These are phyloP conservation scores for Anolis sagrei DNA, from an alignment of 2,113 vertebrate genomes.

Conservation along the genomic window DNA sequence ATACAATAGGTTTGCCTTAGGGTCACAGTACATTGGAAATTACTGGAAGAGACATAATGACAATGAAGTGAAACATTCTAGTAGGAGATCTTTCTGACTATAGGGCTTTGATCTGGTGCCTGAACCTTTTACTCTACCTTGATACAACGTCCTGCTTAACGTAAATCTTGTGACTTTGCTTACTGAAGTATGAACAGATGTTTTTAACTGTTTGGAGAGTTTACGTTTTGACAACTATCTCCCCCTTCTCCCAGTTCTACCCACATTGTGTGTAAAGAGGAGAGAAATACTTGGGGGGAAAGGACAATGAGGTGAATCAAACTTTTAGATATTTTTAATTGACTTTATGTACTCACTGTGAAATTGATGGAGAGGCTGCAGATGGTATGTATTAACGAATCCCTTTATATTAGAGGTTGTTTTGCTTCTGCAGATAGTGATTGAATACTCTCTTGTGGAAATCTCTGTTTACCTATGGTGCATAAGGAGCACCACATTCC, in stretches of 20 bases:
- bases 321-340: slow-evolving; percentile 76
- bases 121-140: slow-evolving; percentile 14
- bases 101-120: not conserved
- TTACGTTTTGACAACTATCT: slow-evolving; percentile 53
- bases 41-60: no score
- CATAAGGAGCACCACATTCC: slow-evolving; percentile 62
- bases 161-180: slow-evolving; percentile 38
- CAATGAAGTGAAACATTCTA: not conserved
- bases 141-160: slow-evolving; percentile 28
- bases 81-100: not conserved
- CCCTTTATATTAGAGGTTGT: slow-evolving; percentile 74
- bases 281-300: slow-evolving; percentile 67
- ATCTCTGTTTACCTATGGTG: slow-evolving; percentile 66
- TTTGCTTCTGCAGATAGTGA: slow-evolving; percentile 68
- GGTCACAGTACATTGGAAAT: no score
- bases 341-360: slow-evolving; percentile 58
- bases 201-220: slow-evolving; percentile 59
- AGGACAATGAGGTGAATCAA: slow-evolving; percentile 68
- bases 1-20: no score
- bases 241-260: slow-evolving; percentile 37
- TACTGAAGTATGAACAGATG: slow-evolving; percentile 55
- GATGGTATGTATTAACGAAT: slow-evolving; percentile 79
- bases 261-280: slow-evolving; percentile 51
- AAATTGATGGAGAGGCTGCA: slow-evolving; percentile 71
- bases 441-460: slow-evolving; percentile 79